Base-by-base conservation (phyloP, 35 echinoderm and acorn worm genomes). In the Heliocidaris erythrogramma region DNA sequence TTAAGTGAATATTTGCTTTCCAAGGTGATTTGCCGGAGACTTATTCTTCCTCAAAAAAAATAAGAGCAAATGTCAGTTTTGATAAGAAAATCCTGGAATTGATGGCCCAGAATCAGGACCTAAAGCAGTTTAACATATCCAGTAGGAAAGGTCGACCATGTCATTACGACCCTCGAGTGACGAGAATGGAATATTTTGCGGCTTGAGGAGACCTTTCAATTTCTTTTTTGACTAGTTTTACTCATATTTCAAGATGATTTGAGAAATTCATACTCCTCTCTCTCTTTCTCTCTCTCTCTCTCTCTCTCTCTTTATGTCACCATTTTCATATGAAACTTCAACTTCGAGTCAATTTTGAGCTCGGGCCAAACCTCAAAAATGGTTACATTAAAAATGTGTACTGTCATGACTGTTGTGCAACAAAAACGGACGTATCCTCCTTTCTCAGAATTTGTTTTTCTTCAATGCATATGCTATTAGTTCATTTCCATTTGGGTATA, bases 61-160 rank as follows among this genome's bases (percentile, higher is more conserved):
- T 27, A n/a, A n/a, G 27, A n/a, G 4, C 65, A 78, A 78, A 78
- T 78, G 65, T 78, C 65, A 78, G 27, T 78, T 78, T 78, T n/a
- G 65, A 78, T 78, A 78, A 78, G 65, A 78, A 78, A 78, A 78
- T n/a, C 65, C 65, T 78, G 65, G 65, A 24, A 17, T 78, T 78
- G 65, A 78, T 78, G 27, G 65, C n/a, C 65, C 65, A 78, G 7
- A 78, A 78, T 21, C 6, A 78, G 65, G 65, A 78, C 24, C 65
- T 78, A 17, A 18, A 78, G 27, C 65, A 78, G 21, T 78, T 78
- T 78, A 78, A 78, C 65, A 78, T 78, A 27, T 78, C 65, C 65
- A n/a, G 21, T 4, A 78, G 65, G 21, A 78, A 78, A 78, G 21
- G 17, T 78, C 21, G 65, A 78, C 14, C 65, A 78, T 78, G 65